Conservation (phyloP, 2,113 vertebrate genomes). For the Connochaetes taurinus region DNA sequence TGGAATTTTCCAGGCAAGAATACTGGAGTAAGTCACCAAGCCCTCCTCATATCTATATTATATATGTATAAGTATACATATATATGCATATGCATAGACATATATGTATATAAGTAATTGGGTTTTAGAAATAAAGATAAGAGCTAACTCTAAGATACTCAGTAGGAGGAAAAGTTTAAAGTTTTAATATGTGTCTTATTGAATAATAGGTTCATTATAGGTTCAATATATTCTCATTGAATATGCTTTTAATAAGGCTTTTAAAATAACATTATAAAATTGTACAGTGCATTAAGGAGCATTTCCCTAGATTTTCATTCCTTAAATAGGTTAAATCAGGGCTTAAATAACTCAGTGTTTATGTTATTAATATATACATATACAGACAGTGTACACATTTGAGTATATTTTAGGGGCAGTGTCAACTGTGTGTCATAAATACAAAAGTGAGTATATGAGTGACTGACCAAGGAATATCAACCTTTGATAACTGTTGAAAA, state of each 20-base stretch:
- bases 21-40: background rate
- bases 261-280: background rate
- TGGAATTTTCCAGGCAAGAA: background rate
- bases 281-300: background rate
- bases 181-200: background rate
- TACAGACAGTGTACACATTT: fast-evolving
- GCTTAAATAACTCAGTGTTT: background rate
- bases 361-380: background rate
- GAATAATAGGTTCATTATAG: background rate
- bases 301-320: background rate
- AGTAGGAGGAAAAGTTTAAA: background rate
- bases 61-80: background rate
- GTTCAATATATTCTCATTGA: background rate
- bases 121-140: background rate
- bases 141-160: background rate
- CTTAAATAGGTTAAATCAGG: background rate
- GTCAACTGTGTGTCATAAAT: background rate
- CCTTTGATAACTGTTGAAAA: background rate
- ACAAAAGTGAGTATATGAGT: background rate
- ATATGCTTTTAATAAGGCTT: background rate
- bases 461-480: background rate
- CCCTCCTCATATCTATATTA: background rate
- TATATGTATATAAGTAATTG: background rate
- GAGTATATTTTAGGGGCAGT: background rate
- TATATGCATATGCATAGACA: background rate